Evolutionary conservation across 1,140 invertebrate genomes (phyloP).

Genomic region (Neodiprion fabricii): DNA sequence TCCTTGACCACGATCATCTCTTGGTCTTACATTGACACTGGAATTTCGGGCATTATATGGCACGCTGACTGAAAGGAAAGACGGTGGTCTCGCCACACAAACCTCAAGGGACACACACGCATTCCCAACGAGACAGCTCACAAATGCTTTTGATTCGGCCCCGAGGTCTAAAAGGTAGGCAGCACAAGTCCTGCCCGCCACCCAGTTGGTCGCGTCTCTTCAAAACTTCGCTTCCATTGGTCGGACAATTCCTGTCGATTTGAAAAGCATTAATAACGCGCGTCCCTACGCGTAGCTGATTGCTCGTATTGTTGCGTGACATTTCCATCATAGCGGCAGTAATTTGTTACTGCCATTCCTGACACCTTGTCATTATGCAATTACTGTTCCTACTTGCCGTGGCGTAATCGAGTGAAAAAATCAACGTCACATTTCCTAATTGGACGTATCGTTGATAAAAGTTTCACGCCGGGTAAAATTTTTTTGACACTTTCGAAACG

Average conservation of each 20-base stretch:
- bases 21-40: background rate
- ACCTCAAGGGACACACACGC: background rate
- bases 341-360: constrained; percentile 11
- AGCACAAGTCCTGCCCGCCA: background rate
- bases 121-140: constrained; percentile 12
- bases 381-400: background rate
- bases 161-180: background rate
- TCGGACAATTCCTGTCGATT: constrained; percentile 6
- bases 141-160: background rate
- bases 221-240: background rate
- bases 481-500: no score
- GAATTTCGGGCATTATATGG: background rate
- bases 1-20: background rate
- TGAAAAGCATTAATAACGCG: constrained; percentile 8
- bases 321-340: constrained; percentile 8
- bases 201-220: background rate
- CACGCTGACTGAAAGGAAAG: background rate
- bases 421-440: background rate
- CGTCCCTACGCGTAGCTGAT: constrained; percentile 8
- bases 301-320: constrained; percentile 16
- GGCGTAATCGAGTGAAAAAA: constrained; percentile 6
- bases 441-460: background rate
- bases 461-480: background rate
- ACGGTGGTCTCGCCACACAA: constrained; percentile 5
- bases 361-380: constrained; percentile 5